Percentiles rank a stretch among this genome's conserved stretches.
Conservation (phyloP, 1,140 invertebrate species). For the Bradynema listronoti region DNA sequence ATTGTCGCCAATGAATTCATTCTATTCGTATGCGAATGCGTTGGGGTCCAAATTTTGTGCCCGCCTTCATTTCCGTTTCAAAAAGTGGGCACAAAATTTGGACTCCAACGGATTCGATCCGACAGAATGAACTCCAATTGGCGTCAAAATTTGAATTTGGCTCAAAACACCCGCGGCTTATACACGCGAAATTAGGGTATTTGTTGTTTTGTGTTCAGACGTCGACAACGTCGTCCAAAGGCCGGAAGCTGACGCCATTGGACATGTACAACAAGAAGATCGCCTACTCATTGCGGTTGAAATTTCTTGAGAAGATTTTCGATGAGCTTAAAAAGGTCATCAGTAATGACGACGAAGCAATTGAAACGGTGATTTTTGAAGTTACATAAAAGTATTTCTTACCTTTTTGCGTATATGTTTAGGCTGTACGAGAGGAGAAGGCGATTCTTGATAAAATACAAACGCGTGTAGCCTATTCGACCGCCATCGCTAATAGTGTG, state of each 20-base stretch:
- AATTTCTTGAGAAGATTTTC: background rate
- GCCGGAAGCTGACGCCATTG: constrained; percentile 5
- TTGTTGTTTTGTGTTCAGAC: background rate
- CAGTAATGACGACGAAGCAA: constrained; percentile 6
- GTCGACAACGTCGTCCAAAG: background rate
- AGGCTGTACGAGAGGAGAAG: constrained; percentile 31
- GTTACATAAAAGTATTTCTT: constrained; percentile 1
- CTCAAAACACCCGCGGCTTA: too few species aligned
- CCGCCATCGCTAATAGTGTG: constrained; percentile 17
- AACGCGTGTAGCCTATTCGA: constrained; percentile 21
- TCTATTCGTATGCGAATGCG: too few species aligned
- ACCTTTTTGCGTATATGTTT: constrained; percentile 1
- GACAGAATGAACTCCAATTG: too few species aligned
- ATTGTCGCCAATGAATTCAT: too few species aligned
- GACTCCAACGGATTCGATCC: too few species aligned
- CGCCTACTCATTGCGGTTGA: background rate
- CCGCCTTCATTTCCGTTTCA: too few species aligned
- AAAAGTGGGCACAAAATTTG: too few species aligned
- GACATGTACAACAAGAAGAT: constrained; percentile 16
- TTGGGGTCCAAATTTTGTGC: too few species aligned
- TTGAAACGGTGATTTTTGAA: constrained; percentile 13
- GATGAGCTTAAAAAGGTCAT: background rate
- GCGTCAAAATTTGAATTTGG: too few species aligned
- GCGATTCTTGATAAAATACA: constrained; percentile 12
- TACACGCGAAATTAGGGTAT: too few species aligned